Base-by-base conservation (phyloP, 2,888 invertebrate species). In the Gnatocerus cornutus region DNA sequence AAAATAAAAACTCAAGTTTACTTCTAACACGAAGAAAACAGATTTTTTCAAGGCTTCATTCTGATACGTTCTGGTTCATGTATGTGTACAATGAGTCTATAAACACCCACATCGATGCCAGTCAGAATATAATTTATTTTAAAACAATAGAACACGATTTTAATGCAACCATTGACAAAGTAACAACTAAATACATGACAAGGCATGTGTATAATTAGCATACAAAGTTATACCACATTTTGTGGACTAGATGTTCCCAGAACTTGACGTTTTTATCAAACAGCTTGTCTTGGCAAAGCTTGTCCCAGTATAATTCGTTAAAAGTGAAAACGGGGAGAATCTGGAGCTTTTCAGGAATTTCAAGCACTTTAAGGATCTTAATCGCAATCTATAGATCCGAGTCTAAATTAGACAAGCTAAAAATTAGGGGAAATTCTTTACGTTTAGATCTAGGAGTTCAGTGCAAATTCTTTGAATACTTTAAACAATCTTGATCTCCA, bases 81-180 rank as follows among this genome's bases (percentile, higher is more conserved):
- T 79, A 82, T 79, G 77, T 79, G 77, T 79, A 82, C 80, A 82
- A 81, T 82, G 79, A 80, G 80, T 79, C 80, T 75, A 80, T 82
- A 82, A 81, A 82, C 84, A 82, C 84, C 83, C 80, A 84, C 84
- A 77, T 37, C 68, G 71, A 72, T 76, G 74, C 77, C 73, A 75
- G 76, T 78, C 79, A 71, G 80, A 82, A 82, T 82, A 82, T 82
- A 83, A 84, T 84, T 84, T 84, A 84, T 83, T 84, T 84, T 80
- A 79, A 82, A 82, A 84, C 84, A 84, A 84, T 84, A 82, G 84
- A 81, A 83, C 84, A 83, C 80, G 83, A 80, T 81, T 81, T 83
- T 82, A 84, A 82, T 83, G 82, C 81, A 81, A 82, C 79, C 81
- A 84, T 84, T 80, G 82, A 80, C 83, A 78, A 80, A 81, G 80